Base-by-base conservation (phyloP, 2,888 invertebrate species). In the Argyresthia goedartella region DNA sequence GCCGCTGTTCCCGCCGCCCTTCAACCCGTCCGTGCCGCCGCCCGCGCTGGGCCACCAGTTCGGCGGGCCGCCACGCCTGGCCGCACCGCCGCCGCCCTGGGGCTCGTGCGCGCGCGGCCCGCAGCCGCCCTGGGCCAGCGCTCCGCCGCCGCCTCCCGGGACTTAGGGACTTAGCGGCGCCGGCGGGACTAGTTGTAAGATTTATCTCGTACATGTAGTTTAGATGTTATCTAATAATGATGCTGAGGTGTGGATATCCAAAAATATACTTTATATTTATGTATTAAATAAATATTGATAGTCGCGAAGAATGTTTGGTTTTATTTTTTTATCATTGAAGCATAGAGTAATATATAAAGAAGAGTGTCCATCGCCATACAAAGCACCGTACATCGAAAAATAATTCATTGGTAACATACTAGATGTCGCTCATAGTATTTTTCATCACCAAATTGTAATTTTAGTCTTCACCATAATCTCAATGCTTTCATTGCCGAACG, bases 181-280 rank as follows among this genome's bases (percentile, higher is more conserved):
- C 56, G n/a, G n/a, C n/a, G n/a, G n/a, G n/a, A n/a, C 4, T 56
- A 52, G 36, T 59, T 53, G 56, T 55, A 51, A 58, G 51, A 8
- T 43, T 65, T 71, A 71, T n/a, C n/a, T n/a, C n/a, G 69, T 66
- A 69, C n/a, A n/a, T n/a, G 66, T 57, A 25, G 25, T 33, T 15
- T 46, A 46, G 25, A 63, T 44, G 51, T 67, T 71, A 69, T 75
- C 73, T 76, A 73, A 73, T 73, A 69, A 69, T 74, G 25, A 75
- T 44, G 10, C 77, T 77, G 76, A 74, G 76, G 78, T 78, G 78
- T 81, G 77, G 76, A 51, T 80, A 82, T 81, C 82, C 82, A 81
- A 82, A 74, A 68, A 75, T 25, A 73, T 79, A 75, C 43, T 51
- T 66, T 80, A 80, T 84, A 84, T 82, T 81, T 82, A 80, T 82